Evolutionary conservation across 2,888 invertebrate genomes (phyloP).

Genomic region (Baronia brevicornis): DNA sequence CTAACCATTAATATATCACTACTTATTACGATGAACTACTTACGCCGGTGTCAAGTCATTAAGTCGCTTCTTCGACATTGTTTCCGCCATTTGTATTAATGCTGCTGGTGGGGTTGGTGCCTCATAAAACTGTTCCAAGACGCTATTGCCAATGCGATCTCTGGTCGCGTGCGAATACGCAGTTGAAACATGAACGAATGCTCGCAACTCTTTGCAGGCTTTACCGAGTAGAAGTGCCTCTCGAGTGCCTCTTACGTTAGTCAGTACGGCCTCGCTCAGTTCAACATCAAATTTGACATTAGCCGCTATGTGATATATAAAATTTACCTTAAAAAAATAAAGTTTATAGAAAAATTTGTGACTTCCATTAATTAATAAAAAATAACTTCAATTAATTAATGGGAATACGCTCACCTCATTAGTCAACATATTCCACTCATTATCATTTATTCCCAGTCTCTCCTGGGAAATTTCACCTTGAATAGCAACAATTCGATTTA

Average conservation of each 20-base stretch:
- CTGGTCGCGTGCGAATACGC: conserved; percentile 11
- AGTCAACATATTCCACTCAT: conserved; percentile 3
- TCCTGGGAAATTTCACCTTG: conserved; percentile 9
- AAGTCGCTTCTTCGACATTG: neutral
- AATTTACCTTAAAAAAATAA: conserved; percentile 1
- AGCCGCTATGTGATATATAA: conserved; percentile 13
- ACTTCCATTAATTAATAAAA: too few species aligned
- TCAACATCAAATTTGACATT: conserved; percentile 9
- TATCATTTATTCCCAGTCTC: conserved; percentile 4
- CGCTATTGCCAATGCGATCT: conserved; percentile 1
- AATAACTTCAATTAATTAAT: too few species aligned
- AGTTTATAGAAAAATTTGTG: too few species aligned
- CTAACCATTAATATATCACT: too few species aligned
- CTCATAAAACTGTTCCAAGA: conserved; percentile 6
- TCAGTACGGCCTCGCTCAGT: conserved; percentile 3
- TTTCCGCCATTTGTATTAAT: conserved; percentile 10
- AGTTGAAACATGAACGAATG: conserved; percentile 11
- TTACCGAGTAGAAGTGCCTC: conserved; percentile 10
- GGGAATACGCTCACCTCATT: conserved; percentile 9
- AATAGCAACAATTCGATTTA: conserved; percentile 5
- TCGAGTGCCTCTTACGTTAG: conserved; percentile 6
- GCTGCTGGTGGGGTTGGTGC: conserved; percentile 5
- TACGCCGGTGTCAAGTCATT: conserved; percentile 5
- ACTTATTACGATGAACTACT: too few species aligned
- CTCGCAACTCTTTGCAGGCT: conserved; percentile 4